Base-by-base conservation (phyloP, 2,113 vertebrate species). In the Ptychochromis oligacanthus region DNA sequence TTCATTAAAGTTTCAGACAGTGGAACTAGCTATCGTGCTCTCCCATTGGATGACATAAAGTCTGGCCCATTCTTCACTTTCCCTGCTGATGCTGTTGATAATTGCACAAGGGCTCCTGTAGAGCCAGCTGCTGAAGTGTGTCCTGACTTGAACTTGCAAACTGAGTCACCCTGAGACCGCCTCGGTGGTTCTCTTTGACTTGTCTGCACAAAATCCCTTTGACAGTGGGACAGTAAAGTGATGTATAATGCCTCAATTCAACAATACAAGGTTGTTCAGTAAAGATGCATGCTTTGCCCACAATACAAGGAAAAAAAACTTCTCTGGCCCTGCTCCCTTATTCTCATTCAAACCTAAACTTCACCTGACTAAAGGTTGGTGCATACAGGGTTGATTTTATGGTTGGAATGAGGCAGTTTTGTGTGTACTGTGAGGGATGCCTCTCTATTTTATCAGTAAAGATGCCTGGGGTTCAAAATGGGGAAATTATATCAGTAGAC, bases 101-200 rank as follows among this genome's bases (percentile, higher is more conserved):
- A 93, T 94, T 94, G 87, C 88, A 83, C 92, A 93, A 95, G 81
- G 84, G 87, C 90, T 93, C 91, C 91, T 75, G 88, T 90, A 91
- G 93, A 93, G 89, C 86, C 93, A 95, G 94, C 94, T 95, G 94
- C 89, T 91, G 81, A 84, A 90, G 88, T 88, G 77, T 95, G 94
- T 94, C 94, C 93, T 86, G 88, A 92, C 90, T 79, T 94, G 93
- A 95, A 95, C 94, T 87, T 52, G 64, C 79, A 83, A 89, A 94
- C 92, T 92, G 86, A 93, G 84, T 95, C 93, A 93, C 91, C 85
- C 77, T 74, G 78, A 86, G 85, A 85, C 80, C 61, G 82, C 84
- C 87, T 87, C 22, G 17, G 67, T 31, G 75, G 79, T 83, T 89
- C 72, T 89, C 65, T 89, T 83, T 14, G 46, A 87, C 81, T 88